Percentiles rank a stretch among this genome's conserved stretches.
Conservation (phyloP, 2,888 invertebrate genomes). For the Hyposoter dolosus region DNA sequence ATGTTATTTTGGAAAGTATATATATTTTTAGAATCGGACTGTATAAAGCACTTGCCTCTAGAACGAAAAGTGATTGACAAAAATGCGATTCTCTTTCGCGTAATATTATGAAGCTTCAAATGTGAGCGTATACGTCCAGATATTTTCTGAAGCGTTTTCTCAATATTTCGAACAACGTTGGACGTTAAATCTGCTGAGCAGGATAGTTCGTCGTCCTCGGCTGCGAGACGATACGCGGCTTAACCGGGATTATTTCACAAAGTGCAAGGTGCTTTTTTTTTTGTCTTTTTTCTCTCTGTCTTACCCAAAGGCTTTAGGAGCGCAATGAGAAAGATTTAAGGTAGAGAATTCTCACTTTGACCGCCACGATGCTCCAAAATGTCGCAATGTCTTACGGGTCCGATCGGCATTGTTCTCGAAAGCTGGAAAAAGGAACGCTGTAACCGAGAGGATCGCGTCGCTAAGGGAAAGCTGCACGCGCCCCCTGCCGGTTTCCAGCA, state of each 20-base stretch:
- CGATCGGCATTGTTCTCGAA: slow-evolving; percentile 74
- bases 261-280: slow-evolving; percentile 56
- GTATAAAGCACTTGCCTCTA: slow-evolving; percentile 59
- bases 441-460: slow-evolving; percentile 41
- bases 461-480: slow-evolving; percentile 65
- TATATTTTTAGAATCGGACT: slow-evolving; percentile 27
- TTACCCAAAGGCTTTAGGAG: slow-evolving; percentile 2
- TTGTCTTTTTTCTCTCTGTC: slow-evolving; percentile 8
- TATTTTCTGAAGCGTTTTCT: slow-evolving; percentile 58
- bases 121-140: slow-evolving; percentile 15
- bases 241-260: slow-evolving; percentile 68
- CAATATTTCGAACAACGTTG: slow-evolving; percentile 42
- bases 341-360: slow-evolving; percentile 72
- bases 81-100: slow-evolving; percentile 42
- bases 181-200: slow-evolving; percentile 1
- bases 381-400: slow-evolving; percentile 81
- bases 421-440: slow-evolving; percentile 18
- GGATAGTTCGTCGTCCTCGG: slow-evolving; percentile 3
- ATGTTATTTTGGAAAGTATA: background rate
- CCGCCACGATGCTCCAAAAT: slow-evolving; percentile 76
- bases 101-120: slow-evolving; percentile 47
- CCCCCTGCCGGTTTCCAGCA: slow-evolving; percentile 62
- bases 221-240: slow-evolving; percentile 63
- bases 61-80: background rate
- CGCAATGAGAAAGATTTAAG: slow-evolving; percentile 59